phyloP scores from a whole-genome alignment of 1,140 invertebrate species.

The Eurosta solidaginis region DNA sequence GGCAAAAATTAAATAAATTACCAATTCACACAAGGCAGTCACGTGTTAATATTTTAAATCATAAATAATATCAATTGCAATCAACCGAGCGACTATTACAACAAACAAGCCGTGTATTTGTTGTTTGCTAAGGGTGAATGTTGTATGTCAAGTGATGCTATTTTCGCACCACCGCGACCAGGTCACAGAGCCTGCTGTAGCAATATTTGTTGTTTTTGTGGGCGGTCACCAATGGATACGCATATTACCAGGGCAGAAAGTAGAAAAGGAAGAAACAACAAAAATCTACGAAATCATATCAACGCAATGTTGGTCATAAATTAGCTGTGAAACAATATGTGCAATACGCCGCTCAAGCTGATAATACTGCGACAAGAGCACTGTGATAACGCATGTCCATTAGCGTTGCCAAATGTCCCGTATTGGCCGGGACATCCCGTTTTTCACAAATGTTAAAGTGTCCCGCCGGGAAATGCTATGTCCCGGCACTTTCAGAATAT shows the following conservation, averaged over 20 bases:
- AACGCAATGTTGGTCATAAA: neutral
- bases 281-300: neutral
- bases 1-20: constrained; percentile 31
- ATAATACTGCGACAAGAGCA: neutral
- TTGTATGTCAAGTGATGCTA: neutral
- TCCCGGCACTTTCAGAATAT: no score
- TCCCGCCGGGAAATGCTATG: no score
- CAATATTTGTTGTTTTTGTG: neutral
- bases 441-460: neutral
- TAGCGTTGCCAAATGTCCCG: neutral
- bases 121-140: no score
- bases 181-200: neutral
- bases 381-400: neutral
- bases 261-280: neutral
- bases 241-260: neutral
- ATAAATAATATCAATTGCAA: constrained; percentile 30
- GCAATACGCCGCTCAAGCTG: neutral
- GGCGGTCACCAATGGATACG: neutral
- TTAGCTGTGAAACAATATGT: constrained; percentile 12
- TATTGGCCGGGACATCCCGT: neutral
- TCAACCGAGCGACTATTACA: neutral
- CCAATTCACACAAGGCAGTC: constrained; percentile 25
- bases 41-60: constrained; percentile 31
- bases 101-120: neutral
- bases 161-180: neutral